Conservation (phyloP, 2,888 invertebrate species). For the Hirudinaria manillensis region DNA sequence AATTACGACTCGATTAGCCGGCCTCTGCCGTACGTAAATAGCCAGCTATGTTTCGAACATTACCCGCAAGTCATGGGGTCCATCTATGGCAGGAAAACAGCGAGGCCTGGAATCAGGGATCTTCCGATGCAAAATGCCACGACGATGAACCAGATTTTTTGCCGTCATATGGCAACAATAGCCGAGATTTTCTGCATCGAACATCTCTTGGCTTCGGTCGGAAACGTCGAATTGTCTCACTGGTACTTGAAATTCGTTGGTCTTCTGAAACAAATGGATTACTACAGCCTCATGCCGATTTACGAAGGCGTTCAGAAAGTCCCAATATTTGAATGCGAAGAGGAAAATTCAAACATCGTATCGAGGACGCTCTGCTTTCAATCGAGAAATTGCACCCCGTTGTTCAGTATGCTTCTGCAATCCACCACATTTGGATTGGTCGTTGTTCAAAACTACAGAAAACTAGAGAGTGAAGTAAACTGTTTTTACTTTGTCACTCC, state of each 20-base stretch:
- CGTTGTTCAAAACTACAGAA: slow-evolving; percentile 8
- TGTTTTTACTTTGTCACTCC: background rate
- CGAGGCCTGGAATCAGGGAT: background rate
- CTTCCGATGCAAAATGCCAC: background rate
- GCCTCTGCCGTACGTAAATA: background rate
- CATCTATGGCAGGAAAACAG: slow-evolving; percentile 1
- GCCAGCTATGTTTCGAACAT: slow-evolving; percentile 11
- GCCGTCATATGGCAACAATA: background rate
- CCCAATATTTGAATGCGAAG: slow-evolving; percentile 5
- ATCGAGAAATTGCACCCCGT: slow-evolving; percentile 1
- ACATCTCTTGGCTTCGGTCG: slow-evolving; percentile 7
- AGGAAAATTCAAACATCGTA: background rate
- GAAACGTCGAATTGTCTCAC: slow-evolving; percentile 22
- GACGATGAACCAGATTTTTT: background rate
- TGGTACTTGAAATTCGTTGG: slow-evolving; percentile 25
- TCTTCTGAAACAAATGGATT: slow-evolving; percentile 18
- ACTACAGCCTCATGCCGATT: background rate
- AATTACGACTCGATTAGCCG: background rate
- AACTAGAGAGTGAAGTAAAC: background rate
- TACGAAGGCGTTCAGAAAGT: background rate
- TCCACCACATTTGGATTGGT: slow-evolving; percentile 15
- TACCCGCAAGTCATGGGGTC: slow-evolving; percentile 25
- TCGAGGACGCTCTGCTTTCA: background rate
- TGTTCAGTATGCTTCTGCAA: slow-evolving; percentile 11
- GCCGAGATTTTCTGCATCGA: slow-evolving; percentile 22